Base-by-base conservation (phyloP, 2,888 invertebrate species). In the Polydrusus tereticollis region DNA sequence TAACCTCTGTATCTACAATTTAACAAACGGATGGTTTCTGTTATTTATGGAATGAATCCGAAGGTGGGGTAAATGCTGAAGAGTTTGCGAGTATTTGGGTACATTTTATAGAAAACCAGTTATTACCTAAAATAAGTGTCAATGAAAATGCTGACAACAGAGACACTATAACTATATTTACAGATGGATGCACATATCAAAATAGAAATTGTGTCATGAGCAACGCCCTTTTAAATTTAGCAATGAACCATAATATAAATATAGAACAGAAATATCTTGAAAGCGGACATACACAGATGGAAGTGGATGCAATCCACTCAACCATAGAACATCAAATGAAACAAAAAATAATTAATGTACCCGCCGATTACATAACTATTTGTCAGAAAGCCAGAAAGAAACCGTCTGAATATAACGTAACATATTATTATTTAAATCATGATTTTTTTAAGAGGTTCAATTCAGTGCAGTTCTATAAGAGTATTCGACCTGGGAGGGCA, bases 401-500 rank as follows among this genome's bases (percentile, higher is more conserved):
- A 58, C 59, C 70, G 38, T 10, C 29, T 12, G 72, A 69, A 41
- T 73, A 70, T 60, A 36, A 68, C 2, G 74, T 77, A n/a, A 62
- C 16, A 2, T 77, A 76, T n/a, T n/a, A 23, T 3, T 77, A 76
- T 29, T 62, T 72, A 18, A 58, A 36, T 21, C 69, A 70, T 26
- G 50, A 52, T 8, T 72, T 72, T 62, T 74, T 72, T 16, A 69
- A 68, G 43, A 47, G 50, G 4, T 72, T 70, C 23, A 14, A 63
- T 36, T 47, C 59, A 36, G 41, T 73, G 26, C 23, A 67, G 38
- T 41, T 69, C 65, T 73, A 58, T 57, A 73, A 73, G 47, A 68
- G 57, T 50, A 75, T 77, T 7, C 41, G 71, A 23, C 74, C 77
- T 14, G 75, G 74, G 8, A 20, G 55, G 62, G 71, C 57, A 12